phyloP scores from a whole-genome alignment of 30 jellyfish, hydroid and myxozoan genomes.

The Sanderia malayensis region DNA sequence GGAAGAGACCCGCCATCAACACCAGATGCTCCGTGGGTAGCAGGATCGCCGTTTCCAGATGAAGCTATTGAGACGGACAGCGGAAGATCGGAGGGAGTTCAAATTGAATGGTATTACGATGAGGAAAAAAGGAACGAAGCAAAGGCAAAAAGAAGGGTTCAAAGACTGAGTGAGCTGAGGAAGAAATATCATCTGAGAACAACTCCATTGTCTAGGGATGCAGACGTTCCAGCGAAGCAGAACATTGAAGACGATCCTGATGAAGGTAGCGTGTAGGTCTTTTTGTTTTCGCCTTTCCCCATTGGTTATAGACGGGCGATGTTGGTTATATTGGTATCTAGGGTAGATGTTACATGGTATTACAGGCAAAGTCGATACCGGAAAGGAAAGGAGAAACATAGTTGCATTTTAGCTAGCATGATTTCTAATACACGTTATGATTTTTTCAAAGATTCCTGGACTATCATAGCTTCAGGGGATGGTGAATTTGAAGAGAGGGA shows the following conservation, averaged over 20 bases:
- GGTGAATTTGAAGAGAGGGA: constrained; percentile 6
- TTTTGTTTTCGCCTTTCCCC: too few relatives aligned
- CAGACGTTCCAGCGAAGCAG: constrained; percentile 41
- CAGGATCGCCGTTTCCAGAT: constrained; percentile 59
- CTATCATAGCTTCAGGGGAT: not conserved
- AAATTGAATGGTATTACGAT: constrained; percentile 59
- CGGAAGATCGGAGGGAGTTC: too few relatives aligned
- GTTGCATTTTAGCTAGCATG: too few relatives aligned
- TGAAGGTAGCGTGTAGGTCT: constrained; percentile 52
- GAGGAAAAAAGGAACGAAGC: constrained; percentile 63
- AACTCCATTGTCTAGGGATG: constrained; percentile 61
- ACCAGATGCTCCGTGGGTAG: constrained; percentile 94
- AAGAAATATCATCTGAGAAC: constrained; percentile 46
- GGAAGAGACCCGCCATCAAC: constrained; percentile 76
- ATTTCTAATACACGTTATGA: too few relatives aligned
- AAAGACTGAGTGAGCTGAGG: constrained; percentile 58
- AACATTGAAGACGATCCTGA: constrained; percentile 43
- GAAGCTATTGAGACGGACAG: constrained; percentile 61
- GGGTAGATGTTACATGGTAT: too few relatives aligned
- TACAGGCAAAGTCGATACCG: too few relatives aligned
- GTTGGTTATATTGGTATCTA: too few relatives aligned
- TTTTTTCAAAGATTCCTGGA: constrained; percentile 29
- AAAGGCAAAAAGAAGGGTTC: constrained; percentile 54
- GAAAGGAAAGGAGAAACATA: too few relatives aligned
- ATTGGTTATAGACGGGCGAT: too few relatives aligned